Percentiles rank a stretch among this genome's conserved stretches.
Evolutionary conservation across 2,797 vertebrate genomes (phyloP).

Genomic region (Sebastes cheni): DNA sequence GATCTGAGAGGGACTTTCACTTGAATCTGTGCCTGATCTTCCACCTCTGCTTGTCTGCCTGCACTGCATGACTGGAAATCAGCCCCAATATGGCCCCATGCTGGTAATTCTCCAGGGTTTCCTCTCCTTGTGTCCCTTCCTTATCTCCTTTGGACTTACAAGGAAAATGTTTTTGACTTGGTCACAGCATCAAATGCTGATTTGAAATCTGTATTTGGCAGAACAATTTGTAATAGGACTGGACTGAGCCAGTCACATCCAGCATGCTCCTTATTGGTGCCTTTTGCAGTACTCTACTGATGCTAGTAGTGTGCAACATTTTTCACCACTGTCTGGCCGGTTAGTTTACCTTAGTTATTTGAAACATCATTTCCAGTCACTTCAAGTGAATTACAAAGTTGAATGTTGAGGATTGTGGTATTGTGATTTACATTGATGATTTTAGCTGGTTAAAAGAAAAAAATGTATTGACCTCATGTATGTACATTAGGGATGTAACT

Average conservation of each 20-base stretch:
- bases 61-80: slow-evolving; percentile 66
- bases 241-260: not conserved
- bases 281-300: not conserved
- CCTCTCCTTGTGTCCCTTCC: slow-evolving; percentile 13
- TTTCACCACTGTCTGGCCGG: not conserved
- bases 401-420: not conserved
- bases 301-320: not conserved
- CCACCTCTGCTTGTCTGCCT: slow-evolving; percentile 58
- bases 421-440: not conserved
- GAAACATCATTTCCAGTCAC: not conserved
- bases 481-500: not conserved
- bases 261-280: not conserved
- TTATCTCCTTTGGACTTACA: not conserved
- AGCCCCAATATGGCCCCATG: not conserved
- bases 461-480: not conserved
- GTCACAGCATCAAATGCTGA: not conserved
- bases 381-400: not conserved
- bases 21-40: slow-evolving; percentile 29
- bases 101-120: not conserved
- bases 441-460: not conserved
- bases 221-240: not conserved
- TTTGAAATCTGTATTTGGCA: not conserved
- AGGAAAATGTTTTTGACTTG: not conserved
- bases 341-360: not conserved
- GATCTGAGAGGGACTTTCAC: slow-evolving; percentile 15